Base-by-base conservation (phyloP, 2,888 invertebrate species). In the Rhyacophila evoluta region DNA sequence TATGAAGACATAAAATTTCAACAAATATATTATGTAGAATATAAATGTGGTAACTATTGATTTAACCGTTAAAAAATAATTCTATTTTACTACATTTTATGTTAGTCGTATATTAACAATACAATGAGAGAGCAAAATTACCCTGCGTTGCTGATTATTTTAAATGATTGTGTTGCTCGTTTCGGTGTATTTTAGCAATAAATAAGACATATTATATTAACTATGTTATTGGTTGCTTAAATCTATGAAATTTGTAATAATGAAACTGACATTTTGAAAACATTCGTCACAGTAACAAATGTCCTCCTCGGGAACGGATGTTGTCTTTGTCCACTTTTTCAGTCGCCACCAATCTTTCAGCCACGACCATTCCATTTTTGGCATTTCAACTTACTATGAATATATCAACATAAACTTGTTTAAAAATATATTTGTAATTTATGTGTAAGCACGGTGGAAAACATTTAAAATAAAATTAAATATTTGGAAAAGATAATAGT, bases 261-360 rank as follows among this genome's bases (percentile, higher is more conserved):
- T 55, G 55, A 83, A 82, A 84, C 88, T 88, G 86, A 88, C 90
- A 88, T 91, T 89, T 84, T 90, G 91, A 85, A 91, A 88, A 86
- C 94, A 94, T 84, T 94, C 93, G 88, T 94, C 94, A 90, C 94
- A 95, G 89, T 92, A 94, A 88, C 94, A 94, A 86, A 93, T 90
- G 85, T 93, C 92, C 87, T 93, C 93, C 82, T 87, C 87, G 82
- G 86, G 85, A 28, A 80, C 74, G 86, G 85, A 88, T 84, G 87
- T 89, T 84, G 87, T 87, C 85, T 91, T 90, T 84, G 88, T 89
- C 89, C 93, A 92, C 85, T 91, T 91, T 87, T 94, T 94, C 80
- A 94, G 89, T 81, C 94, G 91, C 94, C 94, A 94, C 94, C 94
- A 94, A 87, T 94, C 94, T 87, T 94, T 94, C 85, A 94, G 88